Conservation (phyloP, 92 coral and sea anemone species). For the Blastomussa wellsi region DNA sequence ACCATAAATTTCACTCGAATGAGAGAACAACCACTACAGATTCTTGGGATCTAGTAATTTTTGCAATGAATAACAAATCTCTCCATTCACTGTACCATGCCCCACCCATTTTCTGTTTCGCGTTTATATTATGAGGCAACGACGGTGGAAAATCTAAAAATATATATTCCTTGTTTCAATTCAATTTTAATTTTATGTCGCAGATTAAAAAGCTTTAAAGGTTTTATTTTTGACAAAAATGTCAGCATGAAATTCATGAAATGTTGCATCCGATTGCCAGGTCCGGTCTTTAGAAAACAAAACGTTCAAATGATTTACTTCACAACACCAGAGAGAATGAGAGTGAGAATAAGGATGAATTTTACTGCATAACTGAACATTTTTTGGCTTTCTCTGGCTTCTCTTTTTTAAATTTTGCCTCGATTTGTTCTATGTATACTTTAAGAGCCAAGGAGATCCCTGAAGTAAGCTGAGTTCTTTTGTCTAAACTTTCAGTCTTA, state of each 20-base stretch:
- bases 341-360: neutral
- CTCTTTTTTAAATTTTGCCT: too few relatives aligned
- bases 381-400: neutral
- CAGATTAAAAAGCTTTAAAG: neutral
- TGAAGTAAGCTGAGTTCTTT: neutral
- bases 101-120: neutral
- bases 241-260: neutral
- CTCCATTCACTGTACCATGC: neutral
- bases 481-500: neutral
- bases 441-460: neutral
- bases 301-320: neutral
- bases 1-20: too few relatives aligned
- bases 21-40: neutral
- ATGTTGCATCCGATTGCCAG: neutral
- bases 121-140: neutral
- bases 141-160: neutral
- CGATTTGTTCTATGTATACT: neutral
- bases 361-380: neutral
- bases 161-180: neutral
- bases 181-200: neutral
- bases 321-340: too few relatives aligned
- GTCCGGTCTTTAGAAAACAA: neutral
- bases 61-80: neutral
- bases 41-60: neutral
- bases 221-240: neutral